These are phyloP conservation scores for Tachina grossa DNA, from an alignment of 2,888 invertebrate species.

Conservation along the genomic window DNA sequence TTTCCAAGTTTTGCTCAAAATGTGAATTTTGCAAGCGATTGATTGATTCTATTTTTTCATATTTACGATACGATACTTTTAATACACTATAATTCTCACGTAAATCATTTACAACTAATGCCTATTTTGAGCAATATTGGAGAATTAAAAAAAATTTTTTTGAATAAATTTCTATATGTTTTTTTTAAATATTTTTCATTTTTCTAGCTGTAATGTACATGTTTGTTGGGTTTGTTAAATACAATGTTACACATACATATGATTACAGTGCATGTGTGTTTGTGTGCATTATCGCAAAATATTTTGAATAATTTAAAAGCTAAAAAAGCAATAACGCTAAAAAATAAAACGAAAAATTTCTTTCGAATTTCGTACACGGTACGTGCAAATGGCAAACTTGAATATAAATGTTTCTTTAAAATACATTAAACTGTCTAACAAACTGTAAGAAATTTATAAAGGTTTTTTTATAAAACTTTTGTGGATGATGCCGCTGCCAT, in stretches of 20 bases:
- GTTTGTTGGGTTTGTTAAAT: background rate
- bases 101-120: too few species aligned
- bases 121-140: too few species aligned
- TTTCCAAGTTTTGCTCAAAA: too few species aligned
- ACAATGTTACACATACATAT: slow-evolving; percentile 5
- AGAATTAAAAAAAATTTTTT: too few species aligned
- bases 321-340: slow-evolving; percentile 69
- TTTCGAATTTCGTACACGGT: slow-evolving; percentile 62
- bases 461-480: slow-evolving; percentile 22
- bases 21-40: too few species aligned
- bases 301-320: slow-evolving; percentile 71
- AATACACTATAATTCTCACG: too few species aligned
- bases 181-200: too few species aligned
- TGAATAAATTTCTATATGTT: too few species aligned
- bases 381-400: slow-evolving; percentile 69
- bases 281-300: slow-evolving; percentile 54
- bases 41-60: too few species aligned
- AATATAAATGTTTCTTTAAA: slow-evolving; percentile 56
- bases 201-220: too few species aligned
- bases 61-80: too few species aligned
- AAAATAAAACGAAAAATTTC: slow-evolving; percentile 55
- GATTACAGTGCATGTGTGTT: background rate
- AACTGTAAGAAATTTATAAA: slow-evolving; percentile 54
- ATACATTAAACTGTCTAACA: slow-evolving; percentile 59
- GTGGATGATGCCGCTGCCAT: slow-evolving; percentile 16